Base-by-base conservation (phyloP, 2,797 vertebrate species). In the Dryobates pubescens region DNA sequence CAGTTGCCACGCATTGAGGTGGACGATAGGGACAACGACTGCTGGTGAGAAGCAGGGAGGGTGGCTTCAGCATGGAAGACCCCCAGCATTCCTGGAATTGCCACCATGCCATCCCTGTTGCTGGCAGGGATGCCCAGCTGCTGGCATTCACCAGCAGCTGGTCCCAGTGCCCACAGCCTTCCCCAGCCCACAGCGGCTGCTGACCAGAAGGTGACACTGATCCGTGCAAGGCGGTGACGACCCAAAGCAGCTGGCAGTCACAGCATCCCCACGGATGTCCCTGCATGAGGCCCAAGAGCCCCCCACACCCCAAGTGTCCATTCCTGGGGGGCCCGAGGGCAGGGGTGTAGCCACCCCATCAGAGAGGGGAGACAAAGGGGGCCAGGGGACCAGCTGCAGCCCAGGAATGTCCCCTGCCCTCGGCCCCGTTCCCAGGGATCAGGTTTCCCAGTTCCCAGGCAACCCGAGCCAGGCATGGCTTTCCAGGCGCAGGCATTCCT, bases 381-480 rank as follows among this genome's bases (percentile, higher is more conserved):
- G 79, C 82, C 3, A 26, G 6, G 73, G 93, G 94, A 86, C 91
- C 95, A 96, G 95, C 95, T 95, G 94, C 94, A 83, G 94, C 59
- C 91, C 49, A 23, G 85, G 93, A 96, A 95, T 91, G 89, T 95
- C 88, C 92, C 95, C 78, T 91, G 89, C 89, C 95, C 82, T 67
- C 84, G 76, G 94, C 92, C 93, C 79, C 89, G 75, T 89, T 96
- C 95, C 90, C 94, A 95, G 75, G 91, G 94, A 92, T 97, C 95
- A 89, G 92, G 85, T 96, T 96, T 82, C 95, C 78, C 90, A 83
- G 95, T 96, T 96, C 96, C 96, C 96, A 94, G 91, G 95, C 94
- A 96, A 95, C 91, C 88, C 92, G 67, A 89, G 90, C 78, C 86
- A 69, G 43, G 90, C 64, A 64, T 23, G 86, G 57, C 86, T 88